These are phyloP conservation scores for Pseudobourletiella spinata DNA, from an alignment of 1,140 invertebrate species.

Conservation along the genomic window DNA sequence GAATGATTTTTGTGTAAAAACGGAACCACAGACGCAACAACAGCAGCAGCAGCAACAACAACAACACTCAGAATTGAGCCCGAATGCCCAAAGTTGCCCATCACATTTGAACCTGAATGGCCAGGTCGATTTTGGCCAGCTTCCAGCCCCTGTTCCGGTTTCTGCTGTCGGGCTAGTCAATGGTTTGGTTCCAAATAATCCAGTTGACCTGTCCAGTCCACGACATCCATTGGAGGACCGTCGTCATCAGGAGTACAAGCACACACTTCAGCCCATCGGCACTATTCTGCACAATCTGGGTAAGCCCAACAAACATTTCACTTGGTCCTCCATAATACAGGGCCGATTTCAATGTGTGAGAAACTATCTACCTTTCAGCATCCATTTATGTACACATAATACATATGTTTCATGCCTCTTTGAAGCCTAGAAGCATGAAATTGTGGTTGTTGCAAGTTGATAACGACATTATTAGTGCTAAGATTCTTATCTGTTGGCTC, in stretches of 20 bases:
- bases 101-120: constrained; percentile 21
- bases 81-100: constrained; percentile 20
- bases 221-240: constrained; percentile 16
- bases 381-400: too few species aligned
- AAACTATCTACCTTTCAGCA: too few species aligned
- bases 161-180: constrained; percentile 13
- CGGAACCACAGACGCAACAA: too few species aligned
- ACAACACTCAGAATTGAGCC: constrained; percentile 20
- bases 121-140: constrained; percentile 25
- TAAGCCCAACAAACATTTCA: too few species aligned
- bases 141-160: constrained; percentile 21
- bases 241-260: constrained; percentile 24
- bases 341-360: too few species aligned
- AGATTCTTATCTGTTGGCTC: too few species aligned
- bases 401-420: too few species aligned
- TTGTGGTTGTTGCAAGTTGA: too few species aligned
- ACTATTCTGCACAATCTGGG: constrained; percentile 36
- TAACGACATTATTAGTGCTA: too few species aligned
- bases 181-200: constrained; percentile 28
- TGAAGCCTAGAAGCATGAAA: too few species aligned
- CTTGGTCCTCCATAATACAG: too few species aligned
- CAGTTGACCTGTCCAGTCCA: constrained; percentile 33
- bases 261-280: constrained; percentile 35
- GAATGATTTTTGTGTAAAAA: constrained; percentile 33
- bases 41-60: constrained; percentile 5